These are phyloP conservation scores for Eulemur mongoz DNA, from an alignment of 2,797 vertebrate genomes.

Conservation along the genomic window DNA sequence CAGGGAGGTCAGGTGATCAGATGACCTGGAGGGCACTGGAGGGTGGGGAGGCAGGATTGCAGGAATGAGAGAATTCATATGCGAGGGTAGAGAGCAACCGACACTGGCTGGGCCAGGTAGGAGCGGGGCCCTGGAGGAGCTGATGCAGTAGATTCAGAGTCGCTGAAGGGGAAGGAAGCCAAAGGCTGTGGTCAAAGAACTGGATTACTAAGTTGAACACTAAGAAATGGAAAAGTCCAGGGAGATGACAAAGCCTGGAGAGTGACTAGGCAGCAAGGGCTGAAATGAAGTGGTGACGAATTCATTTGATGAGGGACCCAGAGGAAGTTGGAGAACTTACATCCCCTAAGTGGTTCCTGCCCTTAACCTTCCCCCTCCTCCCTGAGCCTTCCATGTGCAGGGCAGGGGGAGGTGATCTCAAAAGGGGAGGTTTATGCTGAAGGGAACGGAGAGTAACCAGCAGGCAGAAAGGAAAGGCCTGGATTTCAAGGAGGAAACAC, in stretches of 20 bases:
- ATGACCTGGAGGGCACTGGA: not conserved
- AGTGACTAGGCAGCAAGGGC: not conserved
- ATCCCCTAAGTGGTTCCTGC: not conserved
- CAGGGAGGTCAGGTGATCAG: too few species aligned
- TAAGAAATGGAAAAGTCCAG: slow-evolving; percentile 29
- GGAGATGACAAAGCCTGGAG: not conserved
- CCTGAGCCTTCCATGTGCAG: not conserved
- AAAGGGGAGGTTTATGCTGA: not conserved
- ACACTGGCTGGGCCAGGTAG: not conserved
- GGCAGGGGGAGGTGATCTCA: accelerated
- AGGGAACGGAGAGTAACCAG: not conserved
- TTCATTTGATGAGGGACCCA: not conserved
- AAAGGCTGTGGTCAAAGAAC: not conserved
- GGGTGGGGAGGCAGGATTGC: not conserved
- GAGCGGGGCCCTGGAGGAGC: not conserved
- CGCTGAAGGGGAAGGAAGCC: slow-evolving; percentile 6
- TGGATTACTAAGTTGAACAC: not conserved
- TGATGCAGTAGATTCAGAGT: not conserved
- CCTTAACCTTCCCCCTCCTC: not conserved
- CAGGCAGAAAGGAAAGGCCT: not conserved
- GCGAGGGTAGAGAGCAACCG: not conserved
- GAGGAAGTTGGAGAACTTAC: not conserved
- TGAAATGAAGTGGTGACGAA: not conserved
- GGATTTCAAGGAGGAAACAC: not conserved
- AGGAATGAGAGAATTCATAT: not conserved